Conservation (phyloP, 2,113 vertebrate genomes). For the Tragelaphus strepsiceros region DNA sequence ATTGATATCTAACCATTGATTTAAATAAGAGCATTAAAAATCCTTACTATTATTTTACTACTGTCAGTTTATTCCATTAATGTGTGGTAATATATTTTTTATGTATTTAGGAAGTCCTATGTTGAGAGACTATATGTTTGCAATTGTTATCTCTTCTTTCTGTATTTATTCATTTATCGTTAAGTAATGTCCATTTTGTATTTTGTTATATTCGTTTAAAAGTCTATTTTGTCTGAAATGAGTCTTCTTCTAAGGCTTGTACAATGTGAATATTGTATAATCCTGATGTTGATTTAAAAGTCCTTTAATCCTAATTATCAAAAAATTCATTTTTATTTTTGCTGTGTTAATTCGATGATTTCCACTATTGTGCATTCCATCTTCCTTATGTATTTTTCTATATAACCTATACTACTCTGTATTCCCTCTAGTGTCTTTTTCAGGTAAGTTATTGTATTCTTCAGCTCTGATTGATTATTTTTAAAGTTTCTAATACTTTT, state of each 20-base stretch:
- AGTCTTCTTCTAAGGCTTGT: neutral
- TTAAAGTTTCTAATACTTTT: neutral
- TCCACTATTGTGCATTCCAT: neutral
- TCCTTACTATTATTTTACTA: neutral
- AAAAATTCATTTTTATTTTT: neutral
- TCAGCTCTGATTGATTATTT: neutral
- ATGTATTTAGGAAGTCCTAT: neutral
- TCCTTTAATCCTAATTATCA: neutral
- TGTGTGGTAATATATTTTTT: neutral
- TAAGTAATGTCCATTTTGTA: neutral
- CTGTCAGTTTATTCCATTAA: neutral
- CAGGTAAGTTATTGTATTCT: neutral
- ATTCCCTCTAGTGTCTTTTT: neutral
- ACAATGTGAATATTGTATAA: neutral
- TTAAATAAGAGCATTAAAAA: neutral
- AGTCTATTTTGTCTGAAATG: neutral
- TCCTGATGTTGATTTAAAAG: neutral
- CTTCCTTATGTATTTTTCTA: neutral
- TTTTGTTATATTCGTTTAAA: neutral
- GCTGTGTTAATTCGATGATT: neutral
- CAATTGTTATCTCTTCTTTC: neutral
- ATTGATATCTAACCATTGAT: neutral
- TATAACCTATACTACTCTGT: neutral
- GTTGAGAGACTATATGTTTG: neutral
- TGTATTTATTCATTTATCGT: neutral